Evolutionary conservation across 2,797 vertebrate species (phyloP).

Genomic region (Leucoraja ocellata): DNA sequence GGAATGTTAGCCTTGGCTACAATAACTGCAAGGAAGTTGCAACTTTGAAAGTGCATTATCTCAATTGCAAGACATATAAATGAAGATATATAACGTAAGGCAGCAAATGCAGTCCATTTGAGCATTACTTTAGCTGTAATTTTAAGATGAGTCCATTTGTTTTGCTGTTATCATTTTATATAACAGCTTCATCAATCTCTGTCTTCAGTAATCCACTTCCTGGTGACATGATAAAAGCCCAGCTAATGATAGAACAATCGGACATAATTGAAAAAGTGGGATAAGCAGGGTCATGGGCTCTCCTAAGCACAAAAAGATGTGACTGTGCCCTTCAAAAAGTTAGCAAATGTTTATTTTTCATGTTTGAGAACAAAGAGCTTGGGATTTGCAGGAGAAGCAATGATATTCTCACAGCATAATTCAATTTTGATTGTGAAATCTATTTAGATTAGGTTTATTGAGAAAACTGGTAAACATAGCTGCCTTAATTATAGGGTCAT

Average conservation of each 20-base stretch:
- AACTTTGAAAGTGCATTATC: constrained; percentile 4
- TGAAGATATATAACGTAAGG: background rate
- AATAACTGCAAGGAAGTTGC: background rate
- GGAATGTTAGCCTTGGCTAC: background rate
- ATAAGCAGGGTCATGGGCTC: too few relatives aligned
- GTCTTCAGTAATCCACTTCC: constrained; percentile 10
- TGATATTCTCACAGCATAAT: constrained; percentile 2
- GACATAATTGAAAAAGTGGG: background rate
- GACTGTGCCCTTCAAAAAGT: too few relatives aligned
- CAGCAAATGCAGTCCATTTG: constrained; percentile 13
- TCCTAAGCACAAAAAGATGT: too few relatives aligned
- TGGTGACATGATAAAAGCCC: background rate
- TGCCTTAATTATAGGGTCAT: background rate
- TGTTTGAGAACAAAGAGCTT: background rate
- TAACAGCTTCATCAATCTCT: background rate
- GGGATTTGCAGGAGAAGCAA: background rate
- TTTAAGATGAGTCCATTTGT: background rate
- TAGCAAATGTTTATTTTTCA: too few relatives aligned
- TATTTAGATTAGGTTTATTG: background rate
- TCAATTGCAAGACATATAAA: background rate
- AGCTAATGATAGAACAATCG: constrained; percentile 9
- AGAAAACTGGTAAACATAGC: background rate
- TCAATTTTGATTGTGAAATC: background rate
- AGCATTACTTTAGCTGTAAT: background rate
- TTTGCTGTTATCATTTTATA: constrained; percentile 5